Evolutionary conservation across 2,888 invertebrate genomes (phyloP), one percentile per base, ranked within the genome.

Genomic region (Desoria tigrina): DNA sequence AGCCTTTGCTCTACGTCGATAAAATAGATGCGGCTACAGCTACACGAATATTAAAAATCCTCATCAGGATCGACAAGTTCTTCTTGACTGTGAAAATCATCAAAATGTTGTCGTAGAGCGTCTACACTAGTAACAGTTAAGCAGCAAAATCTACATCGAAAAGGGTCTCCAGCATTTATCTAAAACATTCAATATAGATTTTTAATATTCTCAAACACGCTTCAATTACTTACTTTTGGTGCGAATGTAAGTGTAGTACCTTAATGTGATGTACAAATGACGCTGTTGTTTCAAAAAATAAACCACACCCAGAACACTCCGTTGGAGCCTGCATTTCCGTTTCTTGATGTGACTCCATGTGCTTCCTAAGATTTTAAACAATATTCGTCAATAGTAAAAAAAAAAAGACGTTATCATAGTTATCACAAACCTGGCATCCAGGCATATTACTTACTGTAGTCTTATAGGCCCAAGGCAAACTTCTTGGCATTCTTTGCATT

Each of bases 311-410:
- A 9, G 23, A 14, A 16, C 51, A 51, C n/a, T 45, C 45, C n/a
- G 16, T 45, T 45, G 16, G n/a, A n/a, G n/a, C n/a, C n/a, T n/a
- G 45, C 45, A 32, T 4, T 32, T 32, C 32, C 4, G 6, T 32
- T 32, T 45, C 9, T 21, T 45, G 45, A 27, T 65, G 65, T 59
- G 65, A 65, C 54, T 55, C 39, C 60, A 65, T 60, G 28, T 65
- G 65, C 18, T 32, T 6, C 37, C 60, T 63, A 26, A 16, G 54
- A 54, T n/a, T n/a, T n/a, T n/a, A n/a, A n/a, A n/a, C n/a, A n/a
- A n/a, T n/a, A n/a, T n/a, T n/a, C n/a, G n/a, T n/a, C n/a, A n/a
- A n/a, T n/a, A n/a, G n/a, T n/a, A n/a, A n/a, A n/a, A n/a, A n/a
- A n/a, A n/a, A n/a, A n/a, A n/a, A n/a, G n/a, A n/a, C n/a, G n/a